Evolutionary conservation across 2,113 vertebrate species (phyloP), one percentile per base, ranked within the genome.

Genomic region (Tachycineta bicolor): DNA sequence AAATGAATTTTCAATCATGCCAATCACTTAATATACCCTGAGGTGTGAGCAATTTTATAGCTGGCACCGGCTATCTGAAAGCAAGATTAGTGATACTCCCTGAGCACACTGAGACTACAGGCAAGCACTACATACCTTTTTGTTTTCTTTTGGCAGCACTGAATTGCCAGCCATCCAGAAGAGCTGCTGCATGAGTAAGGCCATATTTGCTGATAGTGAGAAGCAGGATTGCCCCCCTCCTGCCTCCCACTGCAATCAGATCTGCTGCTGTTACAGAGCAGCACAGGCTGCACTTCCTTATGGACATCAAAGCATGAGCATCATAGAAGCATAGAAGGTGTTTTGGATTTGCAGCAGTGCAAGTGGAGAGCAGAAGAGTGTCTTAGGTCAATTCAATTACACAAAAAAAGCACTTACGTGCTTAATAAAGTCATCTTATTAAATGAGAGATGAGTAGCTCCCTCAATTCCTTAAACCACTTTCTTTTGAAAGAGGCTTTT

Each of bases 211-310:
- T 31, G 43, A 13, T 1, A 11, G 56, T 8, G 33, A 41, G 5
- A 43, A 78, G 29, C 39, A 77, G 68, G 25, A 34, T 16, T 60
- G 26, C 29, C 28, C 9, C 6, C 6, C 37, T 75, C 11, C 21
- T 1, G 1, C 58, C 64, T 81, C n/a, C 43, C 59, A 18, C 47
- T 9, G 0, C 0, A 0, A 10, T 55, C n/a, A 16, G 76, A 44
- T n/a, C 67, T 47, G 33, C 83, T 37, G n/a, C 71, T 37, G 6
- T 37, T 43, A 12, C 14, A 1, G 37, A 31, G 24, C 12, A 3
- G 44, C 58, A 20, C 59, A 64, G 71, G 58, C 83, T 86, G 71
- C 21, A 2, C 59, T 77, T 44, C 33, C 47, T 62, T 22, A 6
- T 3, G 25, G 77, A 21, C 28, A 37, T 80, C 47, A 20, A 39